These are phyloP conservation scores for Sebastes dallii DNA, from an alignment of 2,797 vertebrate genomes.

Conservation along the genomic window DNA sequence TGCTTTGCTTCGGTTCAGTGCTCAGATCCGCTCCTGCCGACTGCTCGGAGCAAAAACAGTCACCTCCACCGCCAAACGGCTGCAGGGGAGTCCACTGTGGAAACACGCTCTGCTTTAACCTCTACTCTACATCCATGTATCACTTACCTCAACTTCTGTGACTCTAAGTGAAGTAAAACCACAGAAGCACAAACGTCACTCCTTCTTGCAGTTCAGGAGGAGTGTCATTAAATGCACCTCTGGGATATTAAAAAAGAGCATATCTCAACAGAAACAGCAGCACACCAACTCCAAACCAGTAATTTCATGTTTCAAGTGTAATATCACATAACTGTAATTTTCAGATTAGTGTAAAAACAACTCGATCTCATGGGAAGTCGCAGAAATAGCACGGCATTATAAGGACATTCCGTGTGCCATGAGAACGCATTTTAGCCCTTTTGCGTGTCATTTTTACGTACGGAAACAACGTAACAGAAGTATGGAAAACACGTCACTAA, in stretches of 20 bases:
- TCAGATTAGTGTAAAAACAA: no score
- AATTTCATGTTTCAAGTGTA: neutral
- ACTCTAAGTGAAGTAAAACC: neutral
- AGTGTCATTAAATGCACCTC: neutral
- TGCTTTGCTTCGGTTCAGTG: constrained; percentile 62
- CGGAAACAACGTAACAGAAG: neutral
- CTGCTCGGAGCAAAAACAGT: constrained; percentile 33
- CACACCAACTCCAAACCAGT: neutral
- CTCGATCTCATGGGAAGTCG: no score
- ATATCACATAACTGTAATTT: no score
- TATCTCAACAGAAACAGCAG: neutral
- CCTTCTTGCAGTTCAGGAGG: neutral
- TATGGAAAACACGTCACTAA: neutral
- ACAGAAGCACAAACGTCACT: neutral
- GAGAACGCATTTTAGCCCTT: neutral
- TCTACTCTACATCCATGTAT: neutral
- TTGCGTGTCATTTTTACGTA: neutral
- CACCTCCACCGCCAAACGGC: constrained; percentile 27
- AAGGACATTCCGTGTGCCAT: neutral
- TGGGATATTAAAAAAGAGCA: neutral
- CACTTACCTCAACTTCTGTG: neutral
- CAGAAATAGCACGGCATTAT: no score
- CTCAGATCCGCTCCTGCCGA: constrained; percentile 65
- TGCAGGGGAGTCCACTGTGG: neutral
- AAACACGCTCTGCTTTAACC: neutral